These are phyloP conservation scores for Cuniculus paca DNA, from an alignment of 2,797 vertebrate genomes.

Conservation along the genomic window DNA sequence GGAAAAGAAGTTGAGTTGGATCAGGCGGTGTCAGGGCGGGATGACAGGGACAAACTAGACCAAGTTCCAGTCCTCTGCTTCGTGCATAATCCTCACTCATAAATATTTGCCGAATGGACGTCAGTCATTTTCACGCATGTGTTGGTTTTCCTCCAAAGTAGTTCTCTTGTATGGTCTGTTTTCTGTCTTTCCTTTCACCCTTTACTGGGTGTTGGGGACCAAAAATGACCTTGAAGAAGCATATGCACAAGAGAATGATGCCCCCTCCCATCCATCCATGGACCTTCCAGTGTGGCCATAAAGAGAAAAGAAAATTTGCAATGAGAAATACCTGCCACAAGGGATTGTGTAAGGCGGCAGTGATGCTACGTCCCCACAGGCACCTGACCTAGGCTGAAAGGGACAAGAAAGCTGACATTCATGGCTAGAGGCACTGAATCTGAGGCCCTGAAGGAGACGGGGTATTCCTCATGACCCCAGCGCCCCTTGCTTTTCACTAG, in stretches of 20 bases:
- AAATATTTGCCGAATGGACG: background rate
- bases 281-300: background rate
- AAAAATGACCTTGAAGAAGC: background rate
- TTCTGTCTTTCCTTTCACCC: background rate
- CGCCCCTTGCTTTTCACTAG: background rate
- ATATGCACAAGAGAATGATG: fast-evolving
- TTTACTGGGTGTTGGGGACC: background rate
- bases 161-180: fast-evolving
- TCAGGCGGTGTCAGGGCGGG: background rate
- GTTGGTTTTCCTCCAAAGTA: background rate
- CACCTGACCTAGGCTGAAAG: background rate
- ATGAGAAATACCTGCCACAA: background rate
- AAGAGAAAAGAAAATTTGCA: background rate
- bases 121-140: background rate
- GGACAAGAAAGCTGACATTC: background rate
- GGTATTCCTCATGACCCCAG: background rate
- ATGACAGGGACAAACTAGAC: background rate
- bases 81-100: background rate
- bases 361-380: background rate
- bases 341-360: background rate
- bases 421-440: background rate
- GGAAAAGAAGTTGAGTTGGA: background rate
- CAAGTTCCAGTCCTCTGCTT: fast-evolving
- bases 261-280: background rate
- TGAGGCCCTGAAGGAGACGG: too few species aligned